phyloP scores from a whole-genome alignment of 2,797 vertebrate genomes.

The Zonotrichia albicollis region DNA sequence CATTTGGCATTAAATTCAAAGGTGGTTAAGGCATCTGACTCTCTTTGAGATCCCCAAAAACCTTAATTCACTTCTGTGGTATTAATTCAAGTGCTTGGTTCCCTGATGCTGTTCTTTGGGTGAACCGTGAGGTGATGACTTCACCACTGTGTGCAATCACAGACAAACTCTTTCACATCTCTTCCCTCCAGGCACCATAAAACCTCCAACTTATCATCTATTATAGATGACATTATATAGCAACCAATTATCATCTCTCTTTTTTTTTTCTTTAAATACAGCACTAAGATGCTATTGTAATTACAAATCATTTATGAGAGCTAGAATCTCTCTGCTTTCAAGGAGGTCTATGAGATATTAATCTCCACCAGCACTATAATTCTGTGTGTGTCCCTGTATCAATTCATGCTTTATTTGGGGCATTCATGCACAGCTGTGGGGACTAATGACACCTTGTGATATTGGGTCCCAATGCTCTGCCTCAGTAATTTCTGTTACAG shows the following conservation, averaged over 20 bases:
- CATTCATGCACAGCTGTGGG: not conserved
- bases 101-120: not conserved
- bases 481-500: not conserved
- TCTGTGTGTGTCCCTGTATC: not conserved
- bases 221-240: not conserved
- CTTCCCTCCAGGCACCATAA: not conserved
- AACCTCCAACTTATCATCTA: not conserved
- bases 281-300: not conserved
- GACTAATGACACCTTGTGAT: not conserved
- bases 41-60: not conserved
- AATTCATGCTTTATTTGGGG: not conserved
- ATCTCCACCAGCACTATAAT: not conserved
- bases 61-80: not conserved
- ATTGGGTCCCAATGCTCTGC: not conserved
- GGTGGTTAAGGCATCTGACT: not conserved
- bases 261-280: not conserved
- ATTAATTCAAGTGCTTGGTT: not conserved
- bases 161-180: not conserved
- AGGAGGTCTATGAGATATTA: not conserved
- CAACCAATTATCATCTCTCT: not conserved
- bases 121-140: fast-evolving
- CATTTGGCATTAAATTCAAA: not conserved
- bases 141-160: not conserved
- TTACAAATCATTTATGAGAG: not conserved
- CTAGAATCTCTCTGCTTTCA: not conserved